A percentile compares a stretch with the other conserved stretches of the same genome.
Conservation (phyloP, 2,888 invertebrate species). For the Pollenia griseotomentosa region DNA sequence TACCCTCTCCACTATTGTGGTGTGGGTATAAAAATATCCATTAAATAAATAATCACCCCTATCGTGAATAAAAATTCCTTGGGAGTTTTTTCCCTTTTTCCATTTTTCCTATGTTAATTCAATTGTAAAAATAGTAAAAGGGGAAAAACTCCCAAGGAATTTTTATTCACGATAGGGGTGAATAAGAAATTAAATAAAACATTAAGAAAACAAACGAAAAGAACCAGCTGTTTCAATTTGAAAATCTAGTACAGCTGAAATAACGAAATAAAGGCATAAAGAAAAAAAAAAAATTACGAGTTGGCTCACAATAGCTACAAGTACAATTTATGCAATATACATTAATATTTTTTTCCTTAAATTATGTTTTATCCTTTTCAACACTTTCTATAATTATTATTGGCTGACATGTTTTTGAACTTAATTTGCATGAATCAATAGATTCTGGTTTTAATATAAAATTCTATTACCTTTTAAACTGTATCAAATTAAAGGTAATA, state of each 20-base stretch:
- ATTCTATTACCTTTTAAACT: slow-evolving; percentile 51
- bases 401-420: background rate
- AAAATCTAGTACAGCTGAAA: slow-evolving; percentile 10
- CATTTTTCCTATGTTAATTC: no score
- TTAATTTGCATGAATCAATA: slow-evolving; percentile 4
- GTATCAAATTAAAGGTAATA: no score
- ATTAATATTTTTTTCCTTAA: no score
- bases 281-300: background rate
- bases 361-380: no score
- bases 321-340: background rate
- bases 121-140: no score
- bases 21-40: no score
- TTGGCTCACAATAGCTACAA: background rate
- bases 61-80: no score
- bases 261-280: background rate
- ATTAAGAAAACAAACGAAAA: slow-evolving; percentile 5
- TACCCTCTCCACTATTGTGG: no score
- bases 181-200: slow-evolving; percentile 6
- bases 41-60: no score
- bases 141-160: no score
- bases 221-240: slow-evolving; percentile 27
- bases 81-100: no score
- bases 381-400: background rate
- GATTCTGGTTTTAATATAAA: slow-evolving; percentile 29
- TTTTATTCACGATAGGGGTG: no score